Base-by-base conservation (phyloP, 2,113 vertebrate species). In the Burhinus bistriatus region DNA sequence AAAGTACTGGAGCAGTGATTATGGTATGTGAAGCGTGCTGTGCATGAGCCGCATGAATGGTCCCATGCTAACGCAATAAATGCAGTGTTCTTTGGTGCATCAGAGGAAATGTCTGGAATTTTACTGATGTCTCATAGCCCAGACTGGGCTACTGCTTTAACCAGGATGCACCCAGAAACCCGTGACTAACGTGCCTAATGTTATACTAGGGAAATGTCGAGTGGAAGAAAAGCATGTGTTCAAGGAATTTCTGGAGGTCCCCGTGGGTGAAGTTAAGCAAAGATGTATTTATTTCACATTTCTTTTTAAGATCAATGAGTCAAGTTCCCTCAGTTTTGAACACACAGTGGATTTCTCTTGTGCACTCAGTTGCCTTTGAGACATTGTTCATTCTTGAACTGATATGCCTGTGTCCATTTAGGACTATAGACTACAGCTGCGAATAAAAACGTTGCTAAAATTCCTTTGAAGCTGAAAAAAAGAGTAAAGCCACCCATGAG, bases 11-110 rank as follows among this genome's bases (percentile, higher is more conserved):
- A 40, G 44, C 12, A 11, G 21, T n/a, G 40, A 17, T 55, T 42
- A 38, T 12, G 32, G 15, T 18, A 6, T 11, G 44, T 22, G 85
- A 89, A 45, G 23, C 14, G 59, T 78, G 52, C n/a, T n/a, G 45
- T 29, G 25, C 26, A 3, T 30, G 36, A 83, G 47, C 57, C 2
- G 3, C 4, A 0, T 30, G 73, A 66, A 4, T 5, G 6, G 23
- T 72, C 51, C 36, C 5, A 3, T 16, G 22, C 32, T 70, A 38
- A 18, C 1, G 1, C 26, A 64, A 7, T 58, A 71, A 65, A 38
- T 38, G 12, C 25, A 14, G 40, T 5, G 26, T 27, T 57, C 12
- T 30, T 70, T 17, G 15, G 22, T 21, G 15, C 27, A 22, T 32
- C 5, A 2, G 12, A 47, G 12, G 79, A 72, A 89, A 42, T 2